phyloP scores from a whole-genome alignment of 2,797 vertebrate species.

The Tragopan temminckii region DNA sequence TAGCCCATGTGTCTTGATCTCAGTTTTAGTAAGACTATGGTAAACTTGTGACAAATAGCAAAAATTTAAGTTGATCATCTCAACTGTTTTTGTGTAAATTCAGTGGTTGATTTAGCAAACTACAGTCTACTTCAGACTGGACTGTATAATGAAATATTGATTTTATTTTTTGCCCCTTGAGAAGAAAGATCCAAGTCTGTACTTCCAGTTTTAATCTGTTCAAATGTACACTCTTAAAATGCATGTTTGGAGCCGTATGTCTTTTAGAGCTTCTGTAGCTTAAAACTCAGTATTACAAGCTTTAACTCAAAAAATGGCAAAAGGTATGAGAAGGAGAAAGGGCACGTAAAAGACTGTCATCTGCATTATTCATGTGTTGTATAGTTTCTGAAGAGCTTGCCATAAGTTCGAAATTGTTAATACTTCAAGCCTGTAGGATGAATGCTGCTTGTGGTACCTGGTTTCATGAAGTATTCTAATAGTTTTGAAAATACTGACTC shows the following conservation, averaged over 20 bases:
- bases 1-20: not conserved
- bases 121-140: not conserved
- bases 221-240: not conserved
- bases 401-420: slow-evolving; percentile 18
- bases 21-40: not conserved
- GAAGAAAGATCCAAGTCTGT: not conserved
- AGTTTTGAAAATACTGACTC: not conserved
- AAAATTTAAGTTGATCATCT: not conserved
- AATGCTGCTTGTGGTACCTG: not conserved
- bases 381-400: not conserved
- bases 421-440: not conserved
- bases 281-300: not conserved
- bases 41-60: not conserved
- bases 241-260: not conserved
- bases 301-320: slow-evolving; percentile 1
- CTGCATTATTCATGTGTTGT: not conserved
- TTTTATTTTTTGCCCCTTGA: not conserved
- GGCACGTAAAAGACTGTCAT: not conserved
- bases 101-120: not conserved
- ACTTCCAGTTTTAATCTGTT: slow-evolving; percentile 19
- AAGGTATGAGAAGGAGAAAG: not conserved
- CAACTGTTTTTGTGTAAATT: slow-evolving; percentile 3
- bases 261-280: not conserved
- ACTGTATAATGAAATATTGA: not conserved
- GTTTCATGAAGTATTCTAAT: slow-evolving; percentile 33